These are phyloP conservation scores for Spheniscus mendiculus DNA, from an alignment of 2,113 vertebrate species.

Conservation along the genomic window DNA sequence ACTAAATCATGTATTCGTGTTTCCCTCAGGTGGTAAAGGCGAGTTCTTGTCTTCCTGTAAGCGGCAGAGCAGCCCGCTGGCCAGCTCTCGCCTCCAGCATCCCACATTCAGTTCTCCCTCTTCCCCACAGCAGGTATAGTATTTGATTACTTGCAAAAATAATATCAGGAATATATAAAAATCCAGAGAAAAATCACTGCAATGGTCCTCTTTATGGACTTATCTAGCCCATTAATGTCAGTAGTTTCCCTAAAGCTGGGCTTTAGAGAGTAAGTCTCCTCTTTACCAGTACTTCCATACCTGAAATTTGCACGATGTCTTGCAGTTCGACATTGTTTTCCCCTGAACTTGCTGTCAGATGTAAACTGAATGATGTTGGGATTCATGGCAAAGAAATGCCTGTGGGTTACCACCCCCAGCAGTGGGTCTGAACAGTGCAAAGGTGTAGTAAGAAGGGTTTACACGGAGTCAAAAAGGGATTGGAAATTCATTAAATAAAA, in stretches of 20 bases:
- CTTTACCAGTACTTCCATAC: not conserved
- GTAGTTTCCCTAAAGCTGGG: not conserved
- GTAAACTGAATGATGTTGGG: not conserved
- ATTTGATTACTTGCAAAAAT: not conserved
- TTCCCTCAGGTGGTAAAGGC: not conserved
- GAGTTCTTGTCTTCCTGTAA: not conserved
- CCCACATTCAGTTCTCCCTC: not conserved
- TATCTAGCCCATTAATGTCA: not conserved
- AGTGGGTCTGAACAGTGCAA: not conserved
- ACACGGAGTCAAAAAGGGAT: not conserved
- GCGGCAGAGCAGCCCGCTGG: not conserved
- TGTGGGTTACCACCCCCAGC: no score
- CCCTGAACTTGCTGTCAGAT: not conserved
- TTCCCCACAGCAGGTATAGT: not conserved
- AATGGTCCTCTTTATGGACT: not conserved
- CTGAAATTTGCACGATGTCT: not conserved
- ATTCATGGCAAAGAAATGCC: not conserved
- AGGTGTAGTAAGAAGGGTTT: not conserved
- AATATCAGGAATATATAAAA: not conserved
- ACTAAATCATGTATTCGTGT: not conserved
- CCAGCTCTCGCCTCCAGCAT: not conserved
- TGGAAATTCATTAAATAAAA: not conserved
- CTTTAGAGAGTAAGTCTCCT: not conserved
- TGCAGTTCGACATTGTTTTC: not conserved
- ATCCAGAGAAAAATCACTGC: not conserved